phyloP scores from a whole-genome alignment of 2,113 vertebrate species.

The Gambusia holbrooki region DNA sequence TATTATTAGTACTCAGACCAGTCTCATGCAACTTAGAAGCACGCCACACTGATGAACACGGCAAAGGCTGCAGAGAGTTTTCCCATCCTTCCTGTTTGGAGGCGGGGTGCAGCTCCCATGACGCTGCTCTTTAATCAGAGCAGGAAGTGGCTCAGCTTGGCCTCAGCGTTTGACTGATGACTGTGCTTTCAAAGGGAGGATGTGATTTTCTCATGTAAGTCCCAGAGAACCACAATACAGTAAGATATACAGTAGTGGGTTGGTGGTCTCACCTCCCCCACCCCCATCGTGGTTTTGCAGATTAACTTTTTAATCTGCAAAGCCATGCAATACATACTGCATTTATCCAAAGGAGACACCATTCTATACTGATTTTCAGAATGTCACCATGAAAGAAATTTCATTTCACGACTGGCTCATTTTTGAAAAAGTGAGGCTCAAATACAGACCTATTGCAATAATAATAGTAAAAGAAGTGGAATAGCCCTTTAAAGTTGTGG shows the following conservation, averaged over 20 bases:
- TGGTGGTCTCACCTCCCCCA: neutral
- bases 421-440: neutral
- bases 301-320: conserved; percentile 4
- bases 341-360: neutral
- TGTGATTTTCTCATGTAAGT: conserved; percentile 47
- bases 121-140: conserved; percentile 63
- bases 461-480: neutral
- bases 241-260: neutral
- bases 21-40: neutral
- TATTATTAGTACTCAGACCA: conserved; percentile 35
- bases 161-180: conserved; percentile 50
- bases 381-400: neutral
- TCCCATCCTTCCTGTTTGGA: conserved; percentile 50
- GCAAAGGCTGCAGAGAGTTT: conserved; percentile 32
- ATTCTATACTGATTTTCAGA: neutral
- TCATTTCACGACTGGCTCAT: neutral
- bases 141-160: conserved; percentile 43
- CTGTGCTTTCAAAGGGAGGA: conserved; percentile 18
- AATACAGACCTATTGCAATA: neutral
- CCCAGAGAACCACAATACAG: conserved; percentile 1
- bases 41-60: conserved; percentile 31
- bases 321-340: neutral
- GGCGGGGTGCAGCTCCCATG: conserved; percentile 24
- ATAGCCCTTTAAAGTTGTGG: neutral
- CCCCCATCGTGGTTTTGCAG: neutral